Base-by-base conservation (phyloP, 2,113 vertebrate species). In the Actinemys pallida region DNA sequence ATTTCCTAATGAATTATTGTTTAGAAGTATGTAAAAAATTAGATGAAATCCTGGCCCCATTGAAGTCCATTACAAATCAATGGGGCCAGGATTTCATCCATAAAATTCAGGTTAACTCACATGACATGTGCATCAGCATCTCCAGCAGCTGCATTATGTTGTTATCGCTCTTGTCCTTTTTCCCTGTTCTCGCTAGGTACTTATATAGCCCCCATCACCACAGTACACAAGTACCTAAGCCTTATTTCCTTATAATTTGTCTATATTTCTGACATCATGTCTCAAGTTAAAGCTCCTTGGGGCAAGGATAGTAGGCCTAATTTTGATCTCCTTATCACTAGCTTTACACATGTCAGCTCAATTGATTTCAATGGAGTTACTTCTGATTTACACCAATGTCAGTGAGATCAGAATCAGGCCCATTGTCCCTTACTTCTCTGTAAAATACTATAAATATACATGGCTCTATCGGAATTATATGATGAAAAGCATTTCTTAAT, bases 401-500 rank as follows among this genome's bases (percentile, higher is more conserved):
- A 65, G 35, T 85, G 84, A 86, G 53, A 91, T 54, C 47, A 81
- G 86, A 94, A 85, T 11, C 42, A 59, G 88, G 54, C 84, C 85
- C 92, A 82, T 17, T 52, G 62, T 78, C 59, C 10, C 22, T 75
- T 75, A 83, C 5, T 6, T 31, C 75, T 85, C 56, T 90, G 50
- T 62, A 69, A 76, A 92, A n/a, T 85, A n/a, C n/a, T 93, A 90
- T 93, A 31, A 54, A 17, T 19, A 62, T 81, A 94, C 87, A 84
- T 42, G 80, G 50, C 76, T 20, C 29, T 93, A 56, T 53, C 90
- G 54, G 45, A 86, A 31, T 91, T 13, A 12, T n/a, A 75, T 49
- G 88, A 87, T 87, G 42, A 93, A 92, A 93, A 57, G 47, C 65
- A 53, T 84, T 95, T 88, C 79, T 84, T 83, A 54, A 45, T 93